Evolutionary conservation across 2,113 vertebrate genomes (phyloP), one percentile per base, ranked within the genome.

Genomic region (Lagopus muta): DNA sequence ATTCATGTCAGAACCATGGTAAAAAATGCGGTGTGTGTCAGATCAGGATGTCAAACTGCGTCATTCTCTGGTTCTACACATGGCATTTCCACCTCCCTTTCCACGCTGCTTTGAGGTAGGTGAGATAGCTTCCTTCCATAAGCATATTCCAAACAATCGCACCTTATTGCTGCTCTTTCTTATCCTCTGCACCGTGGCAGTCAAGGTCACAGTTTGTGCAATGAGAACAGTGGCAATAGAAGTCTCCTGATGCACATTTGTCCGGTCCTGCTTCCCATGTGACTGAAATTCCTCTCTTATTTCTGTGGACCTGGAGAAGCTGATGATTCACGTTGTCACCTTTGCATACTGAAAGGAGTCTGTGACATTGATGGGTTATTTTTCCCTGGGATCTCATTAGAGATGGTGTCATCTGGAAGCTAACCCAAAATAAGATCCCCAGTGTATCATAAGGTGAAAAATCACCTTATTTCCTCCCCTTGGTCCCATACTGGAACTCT

Each of bases 291-390:
- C 12, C 16, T 18, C 8, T 2, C 10, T 28, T 28, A 32, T 77
- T 62, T n/a, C 43, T 4, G 11, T 18, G 30, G 16, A 8, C 18
- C 14, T 2, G 27, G 87, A 40, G n/a, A 43, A 25, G 16, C 42
- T 9, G 43, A 42, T 60, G 55, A 15, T 32, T 83, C 45, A 27
- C 8, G 38, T n/a, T 25, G 28, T 74, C 57, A 89, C 16, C 18
- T 62, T n/a, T 69, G 58, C n/a, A 1, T 30, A 22, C 42, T 2
- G 36, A 77, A 42, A 38, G 40, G 36, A 74, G 11, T 16, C 32
- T 0, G 0, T 42, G 55, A 10, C 32, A 67, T 78, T 24, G 20
- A 14, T 2, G 24, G 0, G 0, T 8, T 1, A 0, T 64, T 45
- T 30, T 30, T 82, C 40, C 48, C 52, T 82, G 25, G 16, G 36